These are phyloP conservation scores for Cygnus buccinator DNA, from an alignment of 2,113 vertebrate species.

Conservation along the genomic window DNA sequence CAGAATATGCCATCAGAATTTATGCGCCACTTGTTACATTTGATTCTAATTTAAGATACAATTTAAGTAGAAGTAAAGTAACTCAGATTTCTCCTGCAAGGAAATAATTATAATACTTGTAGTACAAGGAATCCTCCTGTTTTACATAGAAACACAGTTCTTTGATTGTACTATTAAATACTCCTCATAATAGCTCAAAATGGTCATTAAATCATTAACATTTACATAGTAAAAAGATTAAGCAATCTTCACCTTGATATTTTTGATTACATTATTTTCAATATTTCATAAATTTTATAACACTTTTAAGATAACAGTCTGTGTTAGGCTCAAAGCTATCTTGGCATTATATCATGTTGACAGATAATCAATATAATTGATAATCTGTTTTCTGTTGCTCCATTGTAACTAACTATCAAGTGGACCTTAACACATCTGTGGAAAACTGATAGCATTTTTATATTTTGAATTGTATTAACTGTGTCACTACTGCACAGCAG, in stretches of 20 bases:
- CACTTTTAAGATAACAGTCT: background rate
- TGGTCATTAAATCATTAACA: background rate
- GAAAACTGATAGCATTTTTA: background rate
- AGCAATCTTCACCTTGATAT: background rate
- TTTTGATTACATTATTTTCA: background rate
- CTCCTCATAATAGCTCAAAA: background rate
- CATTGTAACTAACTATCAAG: background rate
- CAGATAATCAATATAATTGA: slow-evolving; percentile 20
- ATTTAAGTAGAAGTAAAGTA: background rate
- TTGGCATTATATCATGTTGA: background rate
- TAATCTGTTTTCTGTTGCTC: background rate
- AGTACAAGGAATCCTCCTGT: background rate
- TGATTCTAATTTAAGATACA: background rate
- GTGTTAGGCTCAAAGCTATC: background rate
- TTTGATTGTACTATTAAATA: background rate
- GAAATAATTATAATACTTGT: background rate
- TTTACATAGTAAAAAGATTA: background rate
- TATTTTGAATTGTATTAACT: background rate
- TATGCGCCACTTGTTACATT: background rate
- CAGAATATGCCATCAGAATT: background rate
- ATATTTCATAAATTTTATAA: background rate
- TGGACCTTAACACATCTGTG: background rate
- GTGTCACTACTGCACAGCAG: background rate
- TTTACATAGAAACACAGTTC: background rate
- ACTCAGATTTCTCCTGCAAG: background rate